A percentile compares a stretch with the other conserved stretches of the same genome.
These are phyloP conservation scores for Odontomachus brunneus DNA, from an alignment of 1,140 invertebrate species.

Conservation along the genomic window DNA sequence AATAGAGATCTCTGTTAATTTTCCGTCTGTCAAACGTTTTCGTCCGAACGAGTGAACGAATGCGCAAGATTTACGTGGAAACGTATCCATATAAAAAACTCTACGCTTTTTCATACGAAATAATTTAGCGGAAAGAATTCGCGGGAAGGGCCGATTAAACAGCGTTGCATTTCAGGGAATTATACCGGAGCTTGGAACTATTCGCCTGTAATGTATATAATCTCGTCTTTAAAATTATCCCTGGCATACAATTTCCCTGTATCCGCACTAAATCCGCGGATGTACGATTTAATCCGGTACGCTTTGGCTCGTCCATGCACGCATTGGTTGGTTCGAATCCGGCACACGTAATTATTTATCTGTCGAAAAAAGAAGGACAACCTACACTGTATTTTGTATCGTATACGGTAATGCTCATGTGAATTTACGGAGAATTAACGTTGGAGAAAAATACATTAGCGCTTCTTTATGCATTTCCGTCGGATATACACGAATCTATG, in stretches of 20 bases:
- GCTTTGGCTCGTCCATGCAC: constrained; percentile 40
- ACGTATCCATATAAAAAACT: not conserved
- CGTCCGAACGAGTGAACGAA: not conserved
- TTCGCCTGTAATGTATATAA: constrained; percentile 54
- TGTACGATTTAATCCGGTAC: constrained; percentile 56
- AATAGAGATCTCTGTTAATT: not conserved
- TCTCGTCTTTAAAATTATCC: constrained; percentile 57
- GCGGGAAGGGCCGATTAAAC: constrained; percentile 37
- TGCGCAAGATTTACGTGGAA: not conserved
- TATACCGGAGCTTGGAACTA: constrained; percentile 38
- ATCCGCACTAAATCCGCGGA: constrained; percentile 47
- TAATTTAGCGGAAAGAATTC: constrained; percentile 46
- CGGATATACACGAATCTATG: not conserved
- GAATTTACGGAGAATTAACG: constrained; percentile 49
- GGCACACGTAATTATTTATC: constrained; percentile 43
- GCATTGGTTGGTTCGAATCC: constrained; percentile 56
- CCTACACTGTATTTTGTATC: constrained; percentile 29
- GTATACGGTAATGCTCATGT: constrained; percentile 18
- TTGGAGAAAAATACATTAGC: constrained; percentile 42
- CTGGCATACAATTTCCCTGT: constrained; percentile 23
- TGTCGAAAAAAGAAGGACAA: not conserved
- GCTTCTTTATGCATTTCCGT: constrained; percentile 33
- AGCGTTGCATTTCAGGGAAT: constrained; percentile 49
- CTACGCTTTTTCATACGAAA: not conserved
- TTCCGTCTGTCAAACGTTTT: not conserved